Base-by-base conservation (phyloP, 2,113 vertebrate genomes). In the Mastomys natalensis region DNA sequence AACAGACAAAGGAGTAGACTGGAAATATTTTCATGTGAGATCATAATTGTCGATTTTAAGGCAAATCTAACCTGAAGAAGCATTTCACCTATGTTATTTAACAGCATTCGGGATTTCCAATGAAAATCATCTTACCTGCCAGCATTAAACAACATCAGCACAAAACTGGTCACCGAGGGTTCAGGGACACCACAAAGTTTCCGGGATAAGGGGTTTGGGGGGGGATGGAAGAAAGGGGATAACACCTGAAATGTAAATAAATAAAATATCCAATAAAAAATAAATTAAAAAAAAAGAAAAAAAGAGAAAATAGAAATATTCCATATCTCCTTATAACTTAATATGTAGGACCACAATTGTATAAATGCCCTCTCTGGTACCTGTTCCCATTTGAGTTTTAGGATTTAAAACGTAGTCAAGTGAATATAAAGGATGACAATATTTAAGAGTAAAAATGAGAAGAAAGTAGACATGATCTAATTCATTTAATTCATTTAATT, bases 261-360 rank as follows among this genome's bases (percentile, higher is more conserved):
- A 51, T 51, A 51, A 51, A 51, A 51, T 51, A 51, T 51, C 51
- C 51, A 51, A 51, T 51, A 10, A 51, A 51, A 51, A 51, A 10
- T 10, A 51, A 51, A 10, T 11, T 51, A 12, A 11, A 51, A 51
- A 51, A 11, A 51, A 48, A 48, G 4, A 48, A 48, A 51, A 8
- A 51, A 51, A 8, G 8, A 51, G 9, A 51, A 51, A 9, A 51
- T 11, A 8, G 29, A 16, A 72, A 73, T 22, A 78, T 5, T 6
- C 22, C 3, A 24, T 2, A 4, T 7, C 4, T 53, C 16, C 29
- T 6, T 68, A 10, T 3, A 1, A 5, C 7, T 3, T 66, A 80
- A 68, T 4, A n/a, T 1, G 2, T 15, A 60, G 21, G 22, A 10
- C 26, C 37, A 43, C 4, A 12, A 4, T 80, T 24, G 40, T 21